Evolutionary conservation across 2,888 invertebrate species (phyloP), one percentile per base, ranked within the genome.

Genomic region (Chalcis sispes): DNA sequence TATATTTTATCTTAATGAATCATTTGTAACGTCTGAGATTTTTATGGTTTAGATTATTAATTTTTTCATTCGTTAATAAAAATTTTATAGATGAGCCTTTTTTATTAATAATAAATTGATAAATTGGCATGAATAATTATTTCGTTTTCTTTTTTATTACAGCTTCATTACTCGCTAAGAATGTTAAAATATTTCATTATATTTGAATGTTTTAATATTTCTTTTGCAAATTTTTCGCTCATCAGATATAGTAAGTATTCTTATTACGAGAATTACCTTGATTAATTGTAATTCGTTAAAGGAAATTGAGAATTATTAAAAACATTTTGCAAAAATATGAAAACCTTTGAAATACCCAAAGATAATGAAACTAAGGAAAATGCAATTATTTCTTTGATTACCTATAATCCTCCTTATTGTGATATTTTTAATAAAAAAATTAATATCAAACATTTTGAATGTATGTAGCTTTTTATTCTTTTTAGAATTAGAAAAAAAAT

Each of bases 171-270:
- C 36, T 10, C n/a, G n/a, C n/a, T 42, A 2, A 15, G 15, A 42
- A 13, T 42, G 8, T 13, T 42, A 8, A 32, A 32, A 8, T 32
- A 8, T 32, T 32, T 8, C 32, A 8, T 32, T n/a, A n/a, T n/a
- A n/a, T n/a, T n/a, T n/a, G n/a, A n/a, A n/a, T n/a, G n/a, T n/a
- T n/a, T n/a, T n/a, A n/a, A n/a, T n/a, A n/a, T n/a, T n/a, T n/a
- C n/a, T n/a, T n/a, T n/a, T n/a, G n/a, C n/a, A n/a, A n/a, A n/a
- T 23, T 65, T 56, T 18, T 42, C 23, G 42, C 66, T 56, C 54
- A 54, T 66, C 66, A 54, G 54, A 66, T n/a, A n/a, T 27, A 18
- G 5, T 25, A 42, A 54, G 40, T 50, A 42, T 66, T 50, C 18
- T n/a, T 25, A 42, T 18, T 18, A 27, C 25, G 15, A 54, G 25